Evolutionary conservation across 2,113 vertebrate genomes (phyloP).

Genomic region (Rhizomys pruinosus): DNA sequence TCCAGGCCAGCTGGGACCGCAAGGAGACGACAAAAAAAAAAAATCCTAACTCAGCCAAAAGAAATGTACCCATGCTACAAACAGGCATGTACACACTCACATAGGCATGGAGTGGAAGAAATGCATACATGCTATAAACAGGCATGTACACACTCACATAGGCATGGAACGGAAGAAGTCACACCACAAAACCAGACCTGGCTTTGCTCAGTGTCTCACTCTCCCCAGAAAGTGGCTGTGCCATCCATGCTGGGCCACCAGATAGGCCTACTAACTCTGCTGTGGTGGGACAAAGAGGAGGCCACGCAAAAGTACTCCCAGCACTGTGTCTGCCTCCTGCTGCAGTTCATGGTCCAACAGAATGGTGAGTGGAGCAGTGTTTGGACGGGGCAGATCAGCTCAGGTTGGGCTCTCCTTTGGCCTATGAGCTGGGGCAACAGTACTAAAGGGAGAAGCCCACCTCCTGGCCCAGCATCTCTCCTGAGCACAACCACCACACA

Average conservation of each 20-base stretch:
- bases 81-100: no score
- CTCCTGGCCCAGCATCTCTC: no score
- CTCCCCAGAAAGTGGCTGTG: conserved; percentile 37
- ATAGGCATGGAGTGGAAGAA: no score
- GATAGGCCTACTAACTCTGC: conserved; percentile 63
- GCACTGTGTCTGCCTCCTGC: conserved; percentile 50
- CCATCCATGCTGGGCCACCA: conserved; percentile 66
- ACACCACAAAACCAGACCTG: accelerated
- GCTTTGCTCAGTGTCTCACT: background rate
- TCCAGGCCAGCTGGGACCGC: no score
- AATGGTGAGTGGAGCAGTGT: conserved; percentile 46
- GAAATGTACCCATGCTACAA: no score
- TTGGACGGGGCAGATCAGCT: background rate
- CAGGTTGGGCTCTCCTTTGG: background rate
- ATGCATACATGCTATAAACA: no score
- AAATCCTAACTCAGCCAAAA: no score
- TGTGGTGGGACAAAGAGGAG: conserved; percentile 41
- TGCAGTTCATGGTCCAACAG: conserved; percentile 52
- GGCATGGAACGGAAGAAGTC: background rate
- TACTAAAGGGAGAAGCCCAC: accelerated
- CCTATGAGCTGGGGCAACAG: accelerated
- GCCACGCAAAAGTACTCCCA: background rate
- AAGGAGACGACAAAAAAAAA: no score
- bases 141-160: no score
- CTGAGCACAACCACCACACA: accelerated